Evolutionary conservation across 2,113 vertebrate genomes (phyloP).

Genomic region (Myrmecobius fasciatus): DNA sequence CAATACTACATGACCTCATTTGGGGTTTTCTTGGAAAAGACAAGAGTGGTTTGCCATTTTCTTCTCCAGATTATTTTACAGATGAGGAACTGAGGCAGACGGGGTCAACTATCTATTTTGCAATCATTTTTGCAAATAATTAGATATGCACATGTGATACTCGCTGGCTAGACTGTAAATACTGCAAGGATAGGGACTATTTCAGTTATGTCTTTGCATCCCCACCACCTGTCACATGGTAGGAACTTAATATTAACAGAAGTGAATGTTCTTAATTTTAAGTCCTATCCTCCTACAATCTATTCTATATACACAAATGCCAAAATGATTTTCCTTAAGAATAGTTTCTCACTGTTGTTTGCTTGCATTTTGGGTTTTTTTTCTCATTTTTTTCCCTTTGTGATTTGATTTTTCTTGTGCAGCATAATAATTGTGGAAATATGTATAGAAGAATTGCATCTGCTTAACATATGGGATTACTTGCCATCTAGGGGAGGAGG

Average conservation of each 20-base stretch:
- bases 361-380: no score
- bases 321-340: not conserved
- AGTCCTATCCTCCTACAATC: not conserved
- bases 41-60: no score
- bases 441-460: no score
- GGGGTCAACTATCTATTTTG: not conserved
- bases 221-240: not conserved
- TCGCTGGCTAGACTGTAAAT: not conserved
- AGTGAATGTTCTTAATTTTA: not conserved
- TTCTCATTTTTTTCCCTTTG: no score
- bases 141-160: not conserved
- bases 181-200: not conserved
- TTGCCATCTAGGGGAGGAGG: no score
- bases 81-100: not conserved
- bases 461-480: no score
- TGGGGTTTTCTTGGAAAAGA: no score
- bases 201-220: not conserved
- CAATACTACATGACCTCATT: no score
- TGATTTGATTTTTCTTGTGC: no score
- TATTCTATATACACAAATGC: not conserved
- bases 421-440: no score
- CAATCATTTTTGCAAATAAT: not conserved
- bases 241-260: not conserved
- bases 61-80: no score
- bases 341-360: not conserved